Conservation (phyloP, 2,113 vertebrate genomes). For the Hypomesus transpacificus region DNA sequence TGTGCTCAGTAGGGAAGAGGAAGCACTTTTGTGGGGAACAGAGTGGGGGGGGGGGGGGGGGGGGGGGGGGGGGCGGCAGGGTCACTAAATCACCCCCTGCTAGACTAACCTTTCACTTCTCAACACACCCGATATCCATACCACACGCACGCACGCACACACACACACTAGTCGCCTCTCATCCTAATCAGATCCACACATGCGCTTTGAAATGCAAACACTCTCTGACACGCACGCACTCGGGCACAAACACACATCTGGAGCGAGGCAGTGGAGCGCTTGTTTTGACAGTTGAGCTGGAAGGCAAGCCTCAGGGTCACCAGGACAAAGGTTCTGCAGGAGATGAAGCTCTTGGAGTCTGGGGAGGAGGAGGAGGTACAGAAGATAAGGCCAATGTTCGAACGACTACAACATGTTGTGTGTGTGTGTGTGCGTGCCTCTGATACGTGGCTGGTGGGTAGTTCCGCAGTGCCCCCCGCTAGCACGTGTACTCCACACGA, state of each 20-base stretch:
- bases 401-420: background rate
- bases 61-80: conserved; percentile 51
- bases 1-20: conserved; percentile 72
- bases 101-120: conserved; percentile 67
- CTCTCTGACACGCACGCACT: conserved; percentile 16
- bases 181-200: conserved; percentile 50
- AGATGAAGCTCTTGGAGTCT: background rate
- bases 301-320: conserved; percentile 40
- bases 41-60: conserved; percentile 47
- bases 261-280: conserved; percentile 36
- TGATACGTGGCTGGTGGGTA: background rate
- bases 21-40: conserved; percentile 65
- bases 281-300: conserved; percentile 64
- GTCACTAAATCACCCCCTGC: conserved; percentile 56
- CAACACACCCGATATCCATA: conserved; percentile 12
- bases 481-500: background rate
- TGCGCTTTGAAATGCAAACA: conserved; percentile 6
- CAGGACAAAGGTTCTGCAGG: conserved; percentile 38
- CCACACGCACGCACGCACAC: conserved; percentile 5
- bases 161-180: conserved; percentile 17
- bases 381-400: too few species aligned
- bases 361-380: conserved; percentile 4
- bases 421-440: conserved; percentile 1
- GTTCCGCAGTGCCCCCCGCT: too few species aligned
- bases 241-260: conserved; percentile 49